Evolutionary conservation across 2,888 invertebrate genomes (phyloP), one percentile per base, ranked within the genome.

Genomic region (Aromia moschata): DNA sequence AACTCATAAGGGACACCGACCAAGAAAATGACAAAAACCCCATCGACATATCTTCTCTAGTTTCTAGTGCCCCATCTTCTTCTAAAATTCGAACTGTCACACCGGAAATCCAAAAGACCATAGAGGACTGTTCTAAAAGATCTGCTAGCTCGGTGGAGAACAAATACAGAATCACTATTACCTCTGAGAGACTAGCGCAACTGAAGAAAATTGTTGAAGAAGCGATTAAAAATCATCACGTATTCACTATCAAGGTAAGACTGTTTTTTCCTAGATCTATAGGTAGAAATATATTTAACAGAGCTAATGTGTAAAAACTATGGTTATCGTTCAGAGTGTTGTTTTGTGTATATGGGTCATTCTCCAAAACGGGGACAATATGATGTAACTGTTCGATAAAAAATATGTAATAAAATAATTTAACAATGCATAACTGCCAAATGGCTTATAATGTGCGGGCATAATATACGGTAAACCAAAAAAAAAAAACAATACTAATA

Each of bases 191-290:
- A 73, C 84, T 90, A 82, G 84, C 84, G 74, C 86, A 87, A 60
- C 75, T 90, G 56, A 85, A 86, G 60, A 87, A 86, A 67, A 81
- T 84, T 61, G 88, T 89, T 0, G 89, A 89, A 16, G 83, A 80
- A 47, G 89, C 89, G 0, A 85, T 87, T 73, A 87, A 82, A 68
- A 86, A 87, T 2, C 86, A 84, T 64, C 87, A 86, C 77, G 85
- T 88, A 20, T 90, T 89, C 70, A 87, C 87, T 73, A 87, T 80
- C 10, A 89, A n/a, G n/a, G n/a, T n/a, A n/a, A n/a, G n/a, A n/a
- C n/a, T n/a, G n/a, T n/a, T n/a, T n/a, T n/a, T n/a, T n/a, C n/a
- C n/a, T n/a, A n/a, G n/a, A n/a, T n/a, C n/a, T n/a, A n/a, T n/a
- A n/a, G n/a, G n/a, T n/a, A n/a, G n/a, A n/a, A n/a, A n/a, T n/a